Conservation (phyloP, 2,888 invertebrate genomes). For the Chrysina gloriosa region DNA sequence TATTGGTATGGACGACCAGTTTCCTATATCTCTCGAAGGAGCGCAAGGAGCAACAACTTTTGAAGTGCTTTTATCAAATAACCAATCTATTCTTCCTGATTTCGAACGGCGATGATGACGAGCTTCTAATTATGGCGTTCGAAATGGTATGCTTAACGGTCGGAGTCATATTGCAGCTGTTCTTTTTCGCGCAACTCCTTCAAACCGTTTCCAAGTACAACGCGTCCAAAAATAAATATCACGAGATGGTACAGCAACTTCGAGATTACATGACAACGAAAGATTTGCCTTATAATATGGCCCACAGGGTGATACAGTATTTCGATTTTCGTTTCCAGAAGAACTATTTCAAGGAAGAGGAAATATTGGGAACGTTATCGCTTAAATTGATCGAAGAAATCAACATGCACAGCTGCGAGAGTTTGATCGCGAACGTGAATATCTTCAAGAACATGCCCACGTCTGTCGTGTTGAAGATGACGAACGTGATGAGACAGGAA, state of each 20-base stretch:
- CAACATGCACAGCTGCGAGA: slow-evolving; percentile 66
- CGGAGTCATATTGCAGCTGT: slow-evolving; percentile 44
- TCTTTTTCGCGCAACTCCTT: slow-evolving; percentile 49
- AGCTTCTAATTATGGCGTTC: slow-evolving; percentile 42
- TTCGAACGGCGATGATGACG: background rate
- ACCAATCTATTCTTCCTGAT: slow-evolving; percentile 38
- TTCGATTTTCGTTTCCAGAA: slow-evolving; percentile 63
- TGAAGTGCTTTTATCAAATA: slow-evolving; percentile 34
- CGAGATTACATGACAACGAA: slow-evolving; percentile 63
- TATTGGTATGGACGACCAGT: slow-evolving; percentile 46
- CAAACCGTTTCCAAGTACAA: slow-evolving; percentile 52
- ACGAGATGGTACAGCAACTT: slow-evolving; percentile 59
- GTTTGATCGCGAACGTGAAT: slow-evolving; percentile 60
- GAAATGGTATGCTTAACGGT: slow-evolving; percentile 42
- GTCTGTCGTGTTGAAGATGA: slow-evolving; percentile 56
- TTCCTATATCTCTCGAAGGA: slow-evolving; percentile 33
- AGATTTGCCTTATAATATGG: slow-evolving; percentile 60
- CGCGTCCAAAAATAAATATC: slow-evolving; percentile 54
- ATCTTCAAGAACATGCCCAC: slow-evolving; percentile 61
- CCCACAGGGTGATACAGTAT: slow-evolving; percentile 60
- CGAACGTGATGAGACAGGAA: slow-evolving; percentile 56
- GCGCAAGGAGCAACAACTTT: background rate
- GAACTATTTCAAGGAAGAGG: slow-evolving; percentile 61
- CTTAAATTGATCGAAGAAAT: slow-evolving; percentile 38
- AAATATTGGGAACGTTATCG: slow-evolving; percentile 61